These are phyloP conservation scores for Poecilia picta DNA, from an alignment of 2,797 vertebrate species.

Conservation along the genomic window DNA sequence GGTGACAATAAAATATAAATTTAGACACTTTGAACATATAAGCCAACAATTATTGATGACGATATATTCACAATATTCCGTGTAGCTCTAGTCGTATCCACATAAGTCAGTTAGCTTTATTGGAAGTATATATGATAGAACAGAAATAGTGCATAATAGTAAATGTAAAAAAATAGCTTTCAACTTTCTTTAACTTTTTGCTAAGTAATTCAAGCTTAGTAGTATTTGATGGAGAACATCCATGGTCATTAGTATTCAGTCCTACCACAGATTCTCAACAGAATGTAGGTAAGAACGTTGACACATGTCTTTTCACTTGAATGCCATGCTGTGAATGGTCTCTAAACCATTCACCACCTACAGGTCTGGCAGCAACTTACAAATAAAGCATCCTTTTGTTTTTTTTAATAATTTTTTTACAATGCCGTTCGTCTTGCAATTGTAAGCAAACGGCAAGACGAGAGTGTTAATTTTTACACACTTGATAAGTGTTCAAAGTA, in stretches of 20 bases:
- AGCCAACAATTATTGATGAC: too few relatives aligned
- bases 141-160: background rate
- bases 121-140: background rate
- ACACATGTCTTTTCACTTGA: too few relatives aligned
- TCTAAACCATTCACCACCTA: background rate
- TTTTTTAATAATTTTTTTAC: background rate
- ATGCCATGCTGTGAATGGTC: too few relatives aligned
- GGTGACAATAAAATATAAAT: too few relatives aligned
- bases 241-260: background rate
- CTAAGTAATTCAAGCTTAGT: background rate
- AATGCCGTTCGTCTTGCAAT: background rate
- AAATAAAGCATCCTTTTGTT: background rate
- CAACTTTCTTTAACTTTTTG: background rate
- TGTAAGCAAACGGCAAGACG: background rate
- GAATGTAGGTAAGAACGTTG: too few relatives aligned
- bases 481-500: background rate
- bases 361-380: background rate
- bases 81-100: background rate
- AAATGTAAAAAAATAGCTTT: background rate
- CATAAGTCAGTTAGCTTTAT: background rate
- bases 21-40: too few relatives aligned
- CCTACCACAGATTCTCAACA: background rate
- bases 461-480: background rate
- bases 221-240: background rate
- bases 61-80: too few relatives aligned